Evolutionary conservation across 64 coral and sea anemone genomes (phyloP), one percentile per base, ranked within the genome.

Genomic region (Cladopsammia gracilis): DNA sequence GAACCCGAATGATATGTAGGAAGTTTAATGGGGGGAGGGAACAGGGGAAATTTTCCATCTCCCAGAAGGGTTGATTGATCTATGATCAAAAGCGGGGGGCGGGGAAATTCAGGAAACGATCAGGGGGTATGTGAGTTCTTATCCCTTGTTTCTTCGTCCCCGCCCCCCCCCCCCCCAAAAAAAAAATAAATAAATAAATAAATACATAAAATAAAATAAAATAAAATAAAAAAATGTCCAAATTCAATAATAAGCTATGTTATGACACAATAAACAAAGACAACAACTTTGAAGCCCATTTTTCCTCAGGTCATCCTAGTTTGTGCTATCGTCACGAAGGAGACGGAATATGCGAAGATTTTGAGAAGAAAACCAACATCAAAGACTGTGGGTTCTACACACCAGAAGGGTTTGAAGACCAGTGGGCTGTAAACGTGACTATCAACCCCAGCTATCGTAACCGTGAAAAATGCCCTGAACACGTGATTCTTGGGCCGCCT

Each of bases 381-480:
- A 93, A 96, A 61, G 98, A 99, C 56, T 99, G 98, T 67, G 98
- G 98, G 0, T 99, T 99, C 16, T 99, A 96, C 43, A 96, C 98
- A n/a, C 98, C 98, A 51, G 88, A 96, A 34, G 98, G 98, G 9
- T 96, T 96, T 75, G 48, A 76, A 83, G 98, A 99, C 78, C 98
- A 99, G 73, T 99, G 98, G 98, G 70, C 91, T 6, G 51, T 68
- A 3, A 93, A 71, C 48, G 91, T 95, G 20, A 47, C 89, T 10
- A 77, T 86, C 0, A 99, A 89, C 25, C 80, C 90, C 3, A 19
- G 74, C 25, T 83, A 91, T n/a, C 64, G 71, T 4, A 34, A 75
- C 2, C 34, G 34, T 34, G 44, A 10, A 6, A 44, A 82, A 15
- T 99, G 98, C 18, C 76, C 83, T 12, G 87, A 62, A 56, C 74